Evolutionary conservation across 1,140 invertebrate genomes (phyloP), one percentile per base, ranked within the genome.

Genomic region (Drosophila funebris): DNA sequence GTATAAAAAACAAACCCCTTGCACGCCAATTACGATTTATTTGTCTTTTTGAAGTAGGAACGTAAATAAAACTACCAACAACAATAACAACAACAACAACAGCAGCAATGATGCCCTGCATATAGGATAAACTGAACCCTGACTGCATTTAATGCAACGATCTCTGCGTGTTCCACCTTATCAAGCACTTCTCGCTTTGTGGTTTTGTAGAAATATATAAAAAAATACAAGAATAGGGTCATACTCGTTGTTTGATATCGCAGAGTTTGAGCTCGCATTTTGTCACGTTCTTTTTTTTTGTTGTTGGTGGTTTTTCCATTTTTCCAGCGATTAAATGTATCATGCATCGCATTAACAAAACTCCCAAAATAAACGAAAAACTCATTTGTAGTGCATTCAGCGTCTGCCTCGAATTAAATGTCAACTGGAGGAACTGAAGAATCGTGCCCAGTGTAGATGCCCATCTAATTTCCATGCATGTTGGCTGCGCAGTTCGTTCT

Each of bases 11-110:
- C 39, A 69, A 69, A 87, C 78, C 83, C 83, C 84, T 88, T 72
- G 83, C 61, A 83, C 83, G 83, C 83, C 83, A 87, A 87, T 87
- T 87, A 88, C 83, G 83, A 88, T 87, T 87, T 87, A 88, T 87
- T 87, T 87, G 78, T 87, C 60, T 72, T 75, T 76, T 71, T 87
- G 56, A 87, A 87, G 83, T 87, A 61, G 46, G 36, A 71, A 82
- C 58, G 74, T 87, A 85, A 87, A 87, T 76, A 84, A 79, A 74
- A 73, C 33, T 27, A 37, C 33, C 8, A 56, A 9, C 33, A 61
- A 24, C 13, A 56, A 9, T 20, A 61, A 24, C 13, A 44, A 46
- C 16, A 27, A n/a, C 46, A 60, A 7, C 11, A 20, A 20, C 5
- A 60, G 4, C 6, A 60, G 1, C 5, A 44, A 43, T 9, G 36